A percentile compares a stretch with the other conserved stretches of the same genome.
Conservation (phyloP, 2,113 vertebrate species). For the Oryzias melastigma region DNA sequence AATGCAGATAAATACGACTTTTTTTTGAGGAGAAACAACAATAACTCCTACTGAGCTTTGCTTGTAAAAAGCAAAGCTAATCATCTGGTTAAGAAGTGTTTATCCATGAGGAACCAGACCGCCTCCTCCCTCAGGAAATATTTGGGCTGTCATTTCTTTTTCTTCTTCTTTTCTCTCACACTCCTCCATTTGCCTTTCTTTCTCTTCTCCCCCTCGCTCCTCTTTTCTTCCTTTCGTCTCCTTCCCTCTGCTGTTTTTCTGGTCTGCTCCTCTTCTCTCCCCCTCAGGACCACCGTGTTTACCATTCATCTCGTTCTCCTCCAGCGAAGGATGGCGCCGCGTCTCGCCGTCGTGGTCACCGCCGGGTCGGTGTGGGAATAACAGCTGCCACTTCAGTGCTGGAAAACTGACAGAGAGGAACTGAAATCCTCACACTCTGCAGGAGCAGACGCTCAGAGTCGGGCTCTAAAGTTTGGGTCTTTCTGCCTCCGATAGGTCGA, state of each 20-base stretch:
- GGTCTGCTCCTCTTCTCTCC: constrained; percentile 6
- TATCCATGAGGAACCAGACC: no score
- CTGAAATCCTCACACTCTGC: constrained; percentile 1
- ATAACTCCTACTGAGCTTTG: no score
- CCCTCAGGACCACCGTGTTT: constrained; percentile 52
- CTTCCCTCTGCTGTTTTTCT: background rate
- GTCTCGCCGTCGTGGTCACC: constrained; percentile 44
- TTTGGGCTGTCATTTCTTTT: background rate
- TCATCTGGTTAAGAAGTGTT: no score
- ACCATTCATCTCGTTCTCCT: constrained; percentile 59
- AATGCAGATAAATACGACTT: no score
- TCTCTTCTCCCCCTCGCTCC: background rate
- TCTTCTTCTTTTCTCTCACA: background rate
- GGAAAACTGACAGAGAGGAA: constrained; percentile 45
- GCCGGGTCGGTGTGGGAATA: constrained; percentile 45
- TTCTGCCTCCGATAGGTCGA: constrained; percentile 6
- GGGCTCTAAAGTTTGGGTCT: constrained; percentile 21
- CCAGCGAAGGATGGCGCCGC: constrained; percentile 56
- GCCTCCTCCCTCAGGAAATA: no score
- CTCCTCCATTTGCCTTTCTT: background rate
- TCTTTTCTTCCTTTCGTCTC: background rate
- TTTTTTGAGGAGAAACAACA: no score
- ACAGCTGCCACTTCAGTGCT: constrained; percentile 55
- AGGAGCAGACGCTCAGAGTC: constrained; percentile 1
- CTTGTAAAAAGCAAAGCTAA: no score